Base-by-base conservation (phyloP, 2,888 invertebrate genomes). In the Caenorhabditis angaria region DNA sequence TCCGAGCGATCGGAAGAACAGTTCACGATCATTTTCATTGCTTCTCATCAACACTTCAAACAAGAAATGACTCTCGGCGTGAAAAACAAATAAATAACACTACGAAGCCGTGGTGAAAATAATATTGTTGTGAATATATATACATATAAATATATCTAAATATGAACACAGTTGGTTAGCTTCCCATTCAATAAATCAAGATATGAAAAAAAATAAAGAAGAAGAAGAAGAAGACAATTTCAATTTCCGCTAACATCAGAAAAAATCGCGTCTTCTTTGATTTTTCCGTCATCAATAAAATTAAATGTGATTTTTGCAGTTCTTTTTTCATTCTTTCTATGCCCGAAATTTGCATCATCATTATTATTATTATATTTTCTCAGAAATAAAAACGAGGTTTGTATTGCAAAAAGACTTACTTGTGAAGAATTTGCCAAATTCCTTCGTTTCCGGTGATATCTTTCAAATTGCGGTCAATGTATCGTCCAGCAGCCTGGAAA, bases 381-480 rank as follows among this genome's bases (percentile, higher is more conserved):
- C 3, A 14, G 41, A 18, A 18, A 41, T 18, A 41, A 3, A 41
- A 41, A 32, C 32, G 32, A 32, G 32, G 12, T 18, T 18, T 41
- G 18, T 3, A 41, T n/a, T n/a, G 41, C 14, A 35, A 41, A 47
- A 4, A 8, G 10, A 56, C 77, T 65, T 57, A 83, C 85, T 82
- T 76, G 62, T 85, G 85, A 53, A 85, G 59, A 28, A 56, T 50
- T 6, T 58, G 51, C 77, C 83, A 85, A 54, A 85, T 80, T 6
- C 77, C 66, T 6, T 78, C 70, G 50, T 76, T 70, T 47, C 77
- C 77, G 20, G 81, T 78, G 54, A 85, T 78, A 20, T 70, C 69
- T 25, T 76, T 69, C 65, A 85, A 61, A 71, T 78, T 83, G 54
- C 85, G 77, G 60, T 81, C 77, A 48, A 84, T 82, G 53, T 85